Conservation (phyloP, 2,888 invertebrate species). For the Balanococcus diminutus region DNA sequence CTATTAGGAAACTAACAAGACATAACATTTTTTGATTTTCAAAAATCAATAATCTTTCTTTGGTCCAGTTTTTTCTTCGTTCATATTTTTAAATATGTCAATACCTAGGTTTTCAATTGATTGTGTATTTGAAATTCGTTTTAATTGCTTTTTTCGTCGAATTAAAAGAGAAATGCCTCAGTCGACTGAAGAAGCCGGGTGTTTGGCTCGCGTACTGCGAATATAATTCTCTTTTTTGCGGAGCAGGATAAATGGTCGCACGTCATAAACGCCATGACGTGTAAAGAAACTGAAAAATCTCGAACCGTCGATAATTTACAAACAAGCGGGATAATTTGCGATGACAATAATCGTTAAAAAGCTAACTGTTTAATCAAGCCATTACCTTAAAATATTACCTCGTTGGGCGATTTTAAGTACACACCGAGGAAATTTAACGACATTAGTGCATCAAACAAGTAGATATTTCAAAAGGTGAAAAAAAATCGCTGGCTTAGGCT, state of each 20-base stretch:
- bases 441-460: neutral
- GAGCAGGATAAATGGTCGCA: neutral
- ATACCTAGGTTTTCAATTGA: too few relatives aligned
- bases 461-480: neutral
- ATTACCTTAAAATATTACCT: constrained; percentile 24
- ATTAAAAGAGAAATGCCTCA: too few relatives aligned
- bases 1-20: too few relatives aligned
- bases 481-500: neutral
- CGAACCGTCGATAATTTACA: constrained; percentile 1
- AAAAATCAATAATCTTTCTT: too few relatives aligned
- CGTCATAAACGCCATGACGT: neutral
- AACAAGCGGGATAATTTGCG: neutral
- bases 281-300: neutral
- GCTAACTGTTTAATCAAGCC: constrained; percentile 6
- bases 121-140: too few relatives aligned
- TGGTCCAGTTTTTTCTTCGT: too few relatives aligned
- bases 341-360: constrained; percentile 21
- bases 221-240: neutral
- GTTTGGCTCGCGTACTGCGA: neutral
- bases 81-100: too few relatives aligned
- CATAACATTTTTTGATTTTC: too few relatives aligned
- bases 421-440: neutral
- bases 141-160: too few relatives aligned
- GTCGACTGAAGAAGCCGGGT: neutral
- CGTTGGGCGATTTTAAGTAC: neutral